phyloP scores from a whole-genome alignment of 2,113 vertebrate genomes.

The Phrynosoma blainvillii region DNA sequence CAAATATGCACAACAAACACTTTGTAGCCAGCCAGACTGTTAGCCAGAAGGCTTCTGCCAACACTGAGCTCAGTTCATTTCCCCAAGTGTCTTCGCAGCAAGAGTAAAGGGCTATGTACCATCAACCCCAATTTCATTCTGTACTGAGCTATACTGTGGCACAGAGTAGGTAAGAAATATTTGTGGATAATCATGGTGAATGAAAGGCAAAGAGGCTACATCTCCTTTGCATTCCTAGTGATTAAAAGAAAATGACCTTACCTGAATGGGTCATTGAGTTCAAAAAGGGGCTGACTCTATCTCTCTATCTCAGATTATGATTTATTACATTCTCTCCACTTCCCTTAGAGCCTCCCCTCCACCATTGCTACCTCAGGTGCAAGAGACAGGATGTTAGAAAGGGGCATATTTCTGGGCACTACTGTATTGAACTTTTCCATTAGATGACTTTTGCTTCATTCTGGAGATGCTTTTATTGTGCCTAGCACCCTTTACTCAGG shows the following conservation, averaged over 20 bases:
- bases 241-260: background rate
- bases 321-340: background rate
- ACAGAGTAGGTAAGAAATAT: background rate
- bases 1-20: conserved; percentile 49
- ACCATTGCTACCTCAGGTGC: background rate
- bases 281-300: background rate
- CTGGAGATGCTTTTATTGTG: background rate
- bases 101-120: conserved; percentile 29
- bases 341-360: too few species aligned
- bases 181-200: background rate
- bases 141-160: background rate
- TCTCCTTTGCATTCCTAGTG: background rate
- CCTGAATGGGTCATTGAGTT: background rate
- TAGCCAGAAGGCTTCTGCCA: conserved; percentile 60
- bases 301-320: background rate
- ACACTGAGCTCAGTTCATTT: conserved; percentile 63
- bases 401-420: background rate
- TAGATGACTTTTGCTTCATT: background rate
- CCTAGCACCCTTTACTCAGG: too few species aligned
- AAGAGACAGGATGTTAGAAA: too few species aligned
- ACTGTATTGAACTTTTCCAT: background rate
- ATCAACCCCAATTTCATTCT: conserved; percentile 41
- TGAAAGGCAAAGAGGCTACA: too few species aligned
- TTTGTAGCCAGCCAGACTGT: conserved; percentile 61
- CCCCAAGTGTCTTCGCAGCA: conserved; percentile 39